A percentile compares a stretch with the other conserved stretches of the same genome.
Evolutionary conservation across 2,113 vertebrate genomes (phyloP).

Genomic region (Girardinichthys multiradiatus): DNA sequence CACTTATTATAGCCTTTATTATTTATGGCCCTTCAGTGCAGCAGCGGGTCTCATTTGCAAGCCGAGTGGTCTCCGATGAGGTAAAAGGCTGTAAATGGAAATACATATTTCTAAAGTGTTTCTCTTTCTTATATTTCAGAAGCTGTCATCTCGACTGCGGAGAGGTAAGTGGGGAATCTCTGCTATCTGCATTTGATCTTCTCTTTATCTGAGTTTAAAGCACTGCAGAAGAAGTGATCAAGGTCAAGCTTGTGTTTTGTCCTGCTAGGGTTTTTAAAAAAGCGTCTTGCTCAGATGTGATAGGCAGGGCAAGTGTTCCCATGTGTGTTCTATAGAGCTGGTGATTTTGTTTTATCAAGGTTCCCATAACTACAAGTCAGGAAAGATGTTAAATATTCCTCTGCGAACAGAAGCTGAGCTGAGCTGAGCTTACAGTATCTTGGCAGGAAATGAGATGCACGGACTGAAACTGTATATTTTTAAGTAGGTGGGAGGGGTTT

Average conservation of each 20-base stretch:
- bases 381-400: not conserved
- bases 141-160: constrained; percentile 35
- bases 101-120: constrained; percentile 41
- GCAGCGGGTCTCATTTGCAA: constrained; percentile 7
- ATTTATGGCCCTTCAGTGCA: constrained; percentile 7
- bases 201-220: constrained; percentile 43
- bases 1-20: not conserved
- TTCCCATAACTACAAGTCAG: not conserved
- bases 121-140: constrained; percentile 51
- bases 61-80: constrained; percentile 1
- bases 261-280: constrained; percentile 15
- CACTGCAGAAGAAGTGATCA: constrained; percentile 39
- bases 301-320: constrained; percentile 31
- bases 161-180: constrained; percentile 26
- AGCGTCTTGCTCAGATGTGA: constrained; percentile 7
- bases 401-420: constrained; percentile 9
- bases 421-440: not conserved
- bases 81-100: constrained; percentile 19
- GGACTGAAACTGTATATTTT: not conserved
- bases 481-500: not conserved
- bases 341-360: constrained; percentile 20
- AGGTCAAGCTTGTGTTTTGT: constrained; percentile 43
- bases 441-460: not conserved
- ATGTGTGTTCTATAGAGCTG: constrained; percentile 22
- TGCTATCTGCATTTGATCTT: constrained; percentile 45